Conservation (phyloP, 1,140 invertebrate species). For the Nephotettix cincticeps region DNA sequence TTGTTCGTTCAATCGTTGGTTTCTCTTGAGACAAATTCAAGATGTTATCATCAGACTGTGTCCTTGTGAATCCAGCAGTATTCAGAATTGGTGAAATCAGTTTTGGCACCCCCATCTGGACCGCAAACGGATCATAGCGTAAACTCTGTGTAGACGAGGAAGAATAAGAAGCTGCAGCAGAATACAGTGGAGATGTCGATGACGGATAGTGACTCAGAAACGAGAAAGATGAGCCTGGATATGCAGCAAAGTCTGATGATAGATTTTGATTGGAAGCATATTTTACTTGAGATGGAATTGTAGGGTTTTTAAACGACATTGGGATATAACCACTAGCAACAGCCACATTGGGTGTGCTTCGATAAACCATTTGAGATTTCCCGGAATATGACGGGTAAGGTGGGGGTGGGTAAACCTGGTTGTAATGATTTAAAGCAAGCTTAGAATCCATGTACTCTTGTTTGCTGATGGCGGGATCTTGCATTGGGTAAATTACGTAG, state of each 20-base stretch:
- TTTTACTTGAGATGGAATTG: slow-evolving; percentile 36
- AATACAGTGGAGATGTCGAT: slow-evolving; percentile 51
- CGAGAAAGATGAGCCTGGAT: slow-evolving; percentile 58
- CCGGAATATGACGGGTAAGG: slow-evolving; percentile 53
- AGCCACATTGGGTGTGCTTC: slow-evolving; percentile 72
- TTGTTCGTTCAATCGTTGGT: slow-evolving; percentile 26
- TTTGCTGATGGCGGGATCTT: slow-evolving; percentile 83
- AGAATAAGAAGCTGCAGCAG: slow-evolving; percentile 51
- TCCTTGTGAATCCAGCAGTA: slow-evolving; percentile 56
- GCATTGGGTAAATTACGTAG: slow-evolving; percentile 85
- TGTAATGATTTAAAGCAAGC: slow-evolving; percentile 49
- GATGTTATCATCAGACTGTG: slow-evolving; percentile 76
- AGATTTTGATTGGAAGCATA: slow-evolving; percentile 43
- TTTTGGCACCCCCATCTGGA: slow-evolving; percentile 27
- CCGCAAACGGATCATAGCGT: slow-evolving; percentile 49
- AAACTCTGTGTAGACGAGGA: slow-evolving; percentile 53
- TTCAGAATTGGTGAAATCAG: slow-evolving; percentile 21
- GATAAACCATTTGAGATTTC: slow-evolving; percentile 71
- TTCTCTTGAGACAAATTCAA: slow-evolving; percentile 60
- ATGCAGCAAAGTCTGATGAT: slow-evolving; percentile 34
- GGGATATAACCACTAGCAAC: slow-evolving; percentile 40
- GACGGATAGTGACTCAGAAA: slow-evolving; percentile 64
- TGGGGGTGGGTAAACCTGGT: slow-evolving; percentile 48
- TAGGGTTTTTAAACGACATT: slow-evolving; percentile 32
- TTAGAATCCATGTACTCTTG: slow-evolving; percentile 89